Percentiles rank a stretch among this genome's conserved stretches.
Evolutionary conservation across 2,113 vertebrate genomes (phyloP).

Genomic region (pig (Sus scrofa)): T2T-Sscrofa CM000824.6:68835001-68835500

Average conservation of each 20-base stretch:
- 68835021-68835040: background rate
- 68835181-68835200: background rate
- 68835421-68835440: background rate
- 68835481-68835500: background rate
- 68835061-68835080: background rate
- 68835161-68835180: background rate
- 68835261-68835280: background rate
- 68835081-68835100: background rate
- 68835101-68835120: background rate
- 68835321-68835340: conserved; percentile 26
- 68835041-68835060: background rate
- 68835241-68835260: background rate
- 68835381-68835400: conserved; percentile 27
- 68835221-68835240: background rate
- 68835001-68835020: background rate
- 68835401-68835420: conserved; percentile 56
- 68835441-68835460: conserved; percentile 13
- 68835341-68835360: background rate
- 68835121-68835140: background rate
- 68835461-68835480: background rate
- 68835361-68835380: conserved; percentile 27
- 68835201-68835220: background rate
- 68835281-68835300: background rate
- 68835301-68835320: conserved; percentile 22
- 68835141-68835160: background rate